These are phyloP conservation scores for Cyclina sinensis DNA, from an alignment of 1,140 invertebrate genomes.

Conservation along the genomic window DNA sequence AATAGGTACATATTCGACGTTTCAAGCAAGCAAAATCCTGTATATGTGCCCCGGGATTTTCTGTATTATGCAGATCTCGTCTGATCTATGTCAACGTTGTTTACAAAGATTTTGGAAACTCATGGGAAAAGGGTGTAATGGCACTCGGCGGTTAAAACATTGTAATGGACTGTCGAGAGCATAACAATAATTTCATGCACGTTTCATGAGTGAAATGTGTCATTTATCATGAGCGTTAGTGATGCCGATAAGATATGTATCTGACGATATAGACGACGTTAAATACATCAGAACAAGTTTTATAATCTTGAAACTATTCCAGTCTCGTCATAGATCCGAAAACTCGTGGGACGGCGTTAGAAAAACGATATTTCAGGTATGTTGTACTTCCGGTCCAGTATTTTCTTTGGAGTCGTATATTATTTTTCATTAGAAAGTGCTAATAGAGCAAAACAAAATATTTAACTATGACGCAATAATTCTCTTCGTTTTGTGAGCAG, in stretches of 20 bases:
- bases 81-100: constrained; percentile 20
- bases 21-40: too few relatives aligned
- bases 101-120: not conserved
- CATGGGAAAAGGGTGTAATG: constrained; percentile 15
- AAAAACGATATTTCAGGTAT: not conserved
- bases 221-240: constrained; percentile 28
- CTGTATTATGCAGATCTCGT: too few relatives aligned
- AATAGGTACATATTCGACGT: too few relatives aligned
- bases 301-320: not conserved
- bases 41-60: too few relatives aligned
- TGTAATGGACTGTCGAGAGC: not conserved
- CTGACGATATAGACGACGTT: constrained; percentile 35
- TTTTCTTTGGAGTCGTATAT: too few relatives aligned
- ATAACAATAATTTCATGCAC: constrained; percentile 32
- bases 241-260: constrained; percentile 2
- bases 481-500: too few relatives aligned
- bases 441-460: too few relatives aligned
- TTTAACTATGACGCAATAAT: too few relatives aligned
- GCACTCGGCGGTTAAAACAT: not conserved
- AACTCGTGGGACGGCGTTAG: not conserved
- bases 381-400: constrained; percentile 14
- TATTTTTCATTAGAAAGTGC: too few relatives aligned
- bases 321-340: not conserved
- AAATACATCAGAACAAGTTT: not conserved
- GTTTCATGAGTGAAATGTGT: constrained; percentile 21